Base-by-base conservation (phyloP, 2,113 vertebrate genomes). In the Crotophaga sulcirostris region DNA sequence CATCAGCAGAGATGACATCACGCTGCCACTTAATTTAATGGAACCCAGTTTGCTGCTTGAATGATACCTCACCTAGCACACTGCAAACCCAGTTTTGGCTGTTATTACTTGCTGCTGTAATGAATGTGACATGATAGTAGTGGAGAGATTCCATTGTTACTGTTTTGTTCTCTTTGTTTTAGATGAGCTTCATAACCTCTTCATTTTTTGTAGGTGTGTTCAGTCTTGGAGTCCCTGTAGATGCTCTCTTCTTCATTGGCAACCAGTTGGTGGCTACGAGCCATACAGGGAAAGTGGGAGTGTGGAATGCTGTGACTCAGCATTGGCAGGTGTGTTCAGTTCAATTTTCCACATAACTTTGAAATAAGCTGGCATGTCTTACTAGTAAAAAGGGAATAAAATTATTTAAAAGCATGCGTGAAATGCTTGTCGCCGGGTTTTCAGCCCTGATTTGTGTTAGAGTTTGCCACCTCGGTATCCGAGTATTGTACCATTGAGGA, bases 251-350 rank as follows among this genome's bases (percentile, higher is more conserved):
- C 98, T 99, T 99, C 84, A 99, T 99, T 36, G 99, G 99, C 33
- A 99, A 99, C 98, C 99, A 99, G 98, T 51, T 99, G 97, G 99
- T 99, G 56, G 99, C 99, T 84, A 99, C 99, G 4, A 99, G 99
- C 93, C 99, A 99, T 40, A 99, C 99, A 6, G 99, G 99, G 87
- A 99, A 99, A 89, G 99, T 99, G 20, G 99, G 99, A 34, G 99
- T 99, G 69, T 99, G 99, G 99, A 99, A 99, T 1, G 99, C 99
- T 7, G 99, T 99, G 96, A 99, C 99, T 47, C 99, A 99, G 94
- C 99, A 99, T 93, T 99, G 99, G 99, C 99, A 99, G 98, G 99
- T 99, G 74, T 66, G 98, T 98, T 75, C 63, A 58, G 8, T 80
- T 44, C 21, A 8, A 25, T 76, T 59, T 87, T 84, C 54, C 1